Evolutionary conservation across 2,113 vertebrate genomes (phyloP).

Genomic region (Lathamus discolor): DNA sequence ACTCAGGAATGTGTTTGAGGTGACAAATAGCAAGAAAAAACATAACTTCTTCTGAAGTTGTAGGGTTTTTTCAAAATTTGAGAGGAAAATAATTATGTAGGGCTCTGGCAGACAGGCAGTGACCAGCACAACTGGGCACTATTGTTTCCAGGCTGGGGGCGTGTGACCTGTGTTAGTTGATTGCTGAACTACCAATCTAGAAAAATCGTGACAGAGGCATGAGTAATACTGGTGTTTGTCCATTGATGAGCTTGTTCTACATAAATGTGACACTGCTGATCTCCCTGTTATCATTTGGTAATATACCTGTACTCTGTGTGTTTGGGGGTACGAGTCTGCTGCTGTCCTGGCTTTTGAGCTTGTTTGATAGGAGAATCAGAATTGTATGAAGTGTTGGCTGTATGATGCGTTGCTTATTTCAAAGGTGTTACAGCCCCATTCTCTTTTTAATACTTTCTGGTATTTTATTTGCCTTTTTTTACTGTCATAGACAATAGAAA

Average conservation of each 20-base stretch:
- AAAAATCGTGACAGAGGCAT: background rate
- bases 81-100: background rate
- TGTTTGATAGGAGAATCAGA: background rate
- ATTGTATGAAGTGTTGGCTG: background rate
- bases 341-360: background rate
- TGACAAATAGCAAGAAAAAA: background rate
- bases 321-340: background rate
- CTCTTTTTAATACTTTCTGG: background rate
- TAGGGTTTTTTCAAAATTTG: background rate
- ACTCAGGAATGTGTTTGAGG: background rate
- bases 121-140: background rate
- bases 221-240: background rate
- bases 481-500: background rate
- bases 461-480: background rate
- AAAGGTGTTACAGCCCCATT: background rate
- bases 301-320: background rate
- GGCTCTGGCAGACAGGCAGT: background rate
- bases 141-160: background rate
- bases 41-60: background rate
- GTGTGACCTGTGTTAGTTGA: background rate
- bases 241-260: background rate
- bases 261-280: background rate
- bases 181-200: background rate
- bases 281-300: background rate
- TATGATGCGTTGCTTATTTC: background rate